Percentiles rank a stretch among this genome's conserved stretches.
Conservation (phyloP, 1,140 invertebrate genomes). For the Brachionus sp. region DNA sequence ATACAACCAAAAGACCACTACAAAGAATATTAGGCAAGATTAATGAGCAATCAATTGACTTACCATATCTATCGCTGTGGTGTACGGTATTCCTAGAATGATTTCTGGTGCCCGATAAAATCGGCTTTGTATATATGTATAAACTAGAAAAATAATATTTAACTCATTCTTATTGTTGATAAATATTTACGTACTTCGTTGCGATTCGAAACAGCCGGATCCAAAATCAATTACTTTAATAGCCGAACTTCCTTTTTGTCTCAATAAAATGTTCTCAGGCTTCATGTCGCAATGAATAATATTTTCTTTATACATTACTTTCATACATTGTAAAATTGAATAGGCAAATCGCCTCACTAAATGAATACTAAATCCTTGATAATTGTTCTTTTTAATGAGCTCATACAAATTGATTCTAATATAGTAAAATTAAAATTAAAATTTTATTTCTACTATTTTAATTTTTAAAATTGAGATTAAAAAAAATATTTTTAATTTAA, state of each 20-base stretch:
- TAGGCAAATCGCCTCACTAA: constrained; percentile 58
- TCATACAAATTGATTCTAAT: constrained; percentile 60
- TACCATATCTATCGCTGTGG: constrained; percentile 83
- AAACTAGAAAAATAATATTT: constrained; percentile 48
- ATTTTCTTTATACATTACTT: constrained; percentile 54
- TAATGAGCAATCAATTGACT: background rate
- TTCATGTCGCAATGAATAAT: constrained; percentile 62
- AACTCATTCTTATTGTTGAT: background rate
- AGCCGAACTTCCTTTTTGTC: constrained; percentile 57
- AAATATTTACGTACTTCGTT: constrained; percentile 52
- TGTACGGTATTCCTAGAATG: constrained; percentile 69
- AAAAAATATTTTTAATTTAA: too few species aligned
- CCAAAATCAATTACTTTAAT: constrained; percentile 62
- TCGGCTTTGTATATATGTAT: constrained; percentile 60
- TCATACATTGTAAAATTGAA: constrained; percentile 56
- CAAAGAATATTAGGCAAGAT: too few species aligned
- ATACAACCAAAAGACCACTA: constrained; percentile 85
- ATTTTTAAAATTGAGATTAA: too few species aligned
- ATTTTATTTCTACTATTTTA: too few species aligned
- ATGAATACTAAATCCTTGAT: constrained; percentile 58
- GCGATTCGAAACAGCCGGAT: constrained; percentile 60
- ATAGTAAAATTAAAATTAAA: constrained; percentile 23
- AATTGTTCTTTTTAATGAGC: constrained; percentile 60
- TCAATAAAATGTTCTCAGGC: constrained; percentile 60
- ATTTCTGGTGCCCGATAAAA: constrained; percentile 61